These are phyloP conservation scores for Pseudomyrmex concolor DNA, from an alignment of 1,140 invertebrate species.

Conservation along the genomic window DNA sequence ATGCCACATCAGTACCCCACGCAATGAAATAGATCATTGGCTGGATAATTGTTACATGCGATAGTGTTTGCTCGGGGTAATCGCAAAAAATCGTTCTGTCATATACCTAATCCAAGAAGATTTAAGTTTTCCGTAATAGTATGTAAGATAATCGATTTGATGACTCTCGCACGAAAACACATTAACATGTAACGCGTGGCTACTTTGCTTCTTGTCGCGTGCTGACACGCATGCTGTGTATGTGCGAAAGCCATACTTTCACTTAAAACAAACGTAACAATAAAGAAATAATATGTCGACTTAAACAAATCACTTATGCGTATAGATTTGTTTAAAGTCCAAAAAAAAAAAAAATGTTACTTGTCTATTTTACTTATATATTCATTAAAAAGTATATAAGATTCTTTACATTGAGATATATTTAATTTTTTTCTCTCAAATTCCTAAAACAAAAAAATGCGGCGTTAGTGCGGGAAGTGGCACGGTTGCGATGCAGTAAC, in stretches of 20 bases:
- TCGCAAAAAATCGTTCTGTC: constrained; percentile 66
- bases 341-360: neutral
- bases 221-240: too few relatives aligned
- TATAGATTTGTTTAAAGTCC: constrained; percentile 10
- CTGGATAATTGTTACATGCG: constrained; percentile 69
- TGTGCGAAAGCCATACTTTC: too few relatives aligned
- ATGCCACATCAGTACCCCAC: constrained; percentile 91
- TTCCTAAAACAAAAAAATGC: too few relatives aligned
- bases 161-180: constrained; percentile 6
- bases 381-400: neutral
- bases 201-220: too few relatives aligned
- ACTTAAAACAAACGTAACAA: too few relatives aligned
- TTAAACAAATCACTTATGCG: neutral
- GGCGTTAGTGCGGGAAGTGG: neutral
- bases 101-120: constrained; percentile 73
- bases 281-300: neutral
- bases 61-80: constrained; percentile 68
- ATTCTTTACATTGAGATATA: neutral
- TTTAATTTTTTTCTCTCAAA: neutral
- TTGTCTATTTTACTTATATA: constrained; percentile 13
- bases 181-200: neutral
- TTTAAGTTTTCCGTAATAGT: constrained; percentile 43
- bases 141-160: neutral
- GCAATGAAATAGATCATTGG: constrained; percentile 86
- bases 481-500: neutral